These are phyloP conservation scores for Limonius californicus DNA, from an alignment of 1,140 invertebrate genomes.

Conservation along the genomic window DNA sequence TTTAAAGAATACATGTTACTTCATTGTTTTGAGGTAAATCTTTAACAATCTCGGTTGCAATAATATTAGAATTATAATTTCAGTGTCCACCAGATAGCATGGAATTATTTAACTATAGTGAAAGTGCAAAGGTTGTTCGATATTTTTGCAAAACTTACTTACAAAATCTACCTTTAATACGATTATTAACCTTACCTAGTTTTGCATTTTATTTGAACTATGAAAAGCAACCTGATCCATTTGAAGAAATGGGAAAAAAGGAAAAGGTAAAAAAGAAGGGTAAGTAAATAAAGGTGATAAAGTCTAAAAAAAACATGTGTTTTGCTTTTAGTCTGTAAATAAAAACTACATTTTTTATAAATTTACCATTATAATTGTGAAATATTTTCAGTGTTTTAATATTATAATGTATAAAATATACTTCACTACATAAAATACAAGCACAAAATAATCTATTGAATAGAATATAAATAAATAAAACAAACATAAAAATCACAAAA, in stretches of 20 bases:
- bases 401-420: too few species aligned
- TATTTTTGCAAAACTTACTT: conserved; percentile 42
- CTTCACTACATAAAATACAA: too few species aligned
- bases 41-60: too few species aligned
- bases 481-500: too few species aligned
- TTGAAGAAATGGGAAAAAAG: conserved; percentile 21
- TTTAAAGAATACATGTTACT: conserved; percentile 40
- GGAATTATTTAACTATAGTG: conserved; percentile 36
- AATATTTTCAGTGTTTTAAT: too few species aligned
- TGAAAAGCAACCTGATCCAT: conserved; percentile 26
- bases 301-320: too few species aligned
- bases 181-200: conserved; percentile 39
- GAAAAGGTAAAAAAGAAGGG: conserved; percentile 20
- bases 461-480: too few species aligned
- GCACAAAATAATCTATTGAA: too few species aligned
- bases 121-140: conserved; percentile 34
- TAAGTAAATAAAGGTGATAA: background rate
- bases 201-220: conserved; percentile 38
- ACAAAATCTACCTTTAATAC: conserved; percentile 42
- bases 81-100: conserved; percentile 38
- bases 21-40: conserved; percentile 38
- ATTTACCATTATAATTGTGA: too few species aligned
- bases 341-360: too few species aligned
- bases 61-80: conserved; percentile 22
- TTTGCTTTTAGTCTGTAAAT: too few species aligned